Conservation (phyloP, 2,888 invertebrate species). For the Coremacera marginata region DNA sequence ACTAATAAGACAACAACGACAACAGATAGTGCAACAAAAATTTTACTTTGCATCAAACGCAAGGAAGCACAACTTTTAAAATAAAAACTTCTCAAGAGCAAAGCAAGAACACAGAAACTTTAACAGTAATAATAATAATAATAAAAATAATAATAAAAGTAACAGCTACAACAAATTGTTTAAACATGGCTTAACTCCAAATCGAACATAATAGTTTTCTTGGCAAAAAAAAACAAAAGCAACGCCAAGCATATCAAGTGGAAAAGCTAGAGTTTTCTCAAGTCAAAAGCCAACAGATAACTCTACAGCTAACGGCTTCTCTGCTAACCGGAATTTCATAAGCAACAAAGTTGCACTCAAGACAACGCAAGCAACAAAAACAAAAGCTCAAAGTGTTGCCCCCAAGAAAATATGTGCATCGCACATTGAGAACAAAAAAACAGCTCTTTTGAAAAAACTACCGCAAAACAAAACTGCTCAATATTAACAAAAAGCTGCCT, state of each 20-base stretch:
- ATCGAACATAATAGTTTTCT: conserved; percentile 25
- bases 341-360: not conserved
- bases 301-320: not conserved
- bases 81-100: not conserved
- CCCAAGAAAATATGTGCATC: no score
- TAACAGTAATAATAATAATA: not conserved
- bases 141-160: not conserved
- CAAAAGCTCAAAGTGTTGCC: no score
- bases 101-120: not conserved
- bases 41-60: not conserved
- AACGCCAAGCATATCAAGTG: not conserved
- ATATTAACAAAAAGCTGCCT: no score
- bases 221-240: not conserved
- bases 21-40: not conserved
- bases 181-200: conserved; percentile 16
- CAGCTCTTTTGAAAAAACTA: no score
- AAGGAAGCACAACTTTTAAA: not conserved
- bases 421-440: no score
- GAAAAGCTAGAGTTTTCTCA: no score
- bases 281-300: not conserved
- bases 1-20: not conserved
- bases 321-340: not conserved
- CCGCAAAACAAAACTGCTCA: no score
- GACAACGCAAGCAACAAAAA: not conserved
- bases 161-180: not conserved